phyloP scores from a whole-genome alignment of 2,797 vertebrate genomes.

The Numenius phaeopus region DNA sequence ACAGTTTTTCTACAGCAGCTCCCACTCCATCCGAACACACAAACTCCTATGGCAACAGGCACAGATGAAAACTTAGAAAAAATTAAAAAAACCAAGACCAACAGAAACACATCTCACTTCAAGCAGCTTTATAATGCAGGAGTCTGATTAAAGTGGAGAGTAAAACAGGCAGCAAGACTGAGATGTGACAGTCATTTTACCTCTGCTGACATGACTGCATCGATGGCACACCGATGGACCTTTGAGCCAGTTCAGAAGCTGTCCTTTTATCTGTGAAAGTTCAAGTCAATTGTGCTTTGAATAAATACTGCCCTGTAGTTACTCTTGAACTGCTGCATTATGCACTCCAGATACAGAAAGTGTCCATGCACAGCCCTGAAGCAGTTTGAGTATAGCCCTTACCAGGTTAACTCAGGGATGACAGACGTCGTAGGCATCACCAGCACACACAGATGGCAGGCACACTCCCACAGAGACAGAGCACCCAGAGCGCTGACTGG shows the following conservation, averaged over 20 bases:
- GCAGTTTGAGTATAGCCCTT: constrained; percentile 52
- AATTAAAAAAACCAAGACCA: background rate
- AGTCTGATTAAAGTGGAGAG: constrained; percentile 50
- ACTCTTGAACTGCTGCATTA: constrained; percentile 50
- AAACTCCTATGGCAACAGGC: constrained; percentile 51
- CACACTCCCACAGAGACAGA: constrained; percentile 43
- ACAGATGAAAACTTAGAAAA: constrained; percentile 36
- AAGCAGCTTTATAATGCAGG: constrained; percentile 60
- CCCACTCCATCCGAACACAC: background rate
- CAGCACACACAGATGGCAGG: constrained; percentile 45
- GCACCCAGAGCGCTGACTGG: background rate
- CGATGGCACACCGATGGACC: constrained; percentile 48
- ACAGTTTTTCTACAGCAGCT: constrained; percentile 20
- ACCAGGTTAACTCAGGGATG: constrained; percentile 12
- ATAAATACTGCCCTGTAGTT: constrained; percentile 50
- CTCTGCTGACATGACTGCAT: constrained; percentile 57
- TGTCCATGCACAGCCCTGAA: constrained; percentile 70
- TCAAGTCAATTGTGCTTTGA: constrained; percentile 70
- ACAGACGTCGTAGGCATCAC: background rate
- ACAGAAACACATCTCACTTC: constrained; percentile 28
- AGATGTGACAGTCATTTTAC: constrained; percentile 62
- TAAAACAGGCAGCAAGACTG: constrained; percentile 57
- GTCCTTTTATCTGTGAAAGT: constrained; percentile 61
- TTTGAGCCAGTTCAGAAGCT: constrained; percentile 60
- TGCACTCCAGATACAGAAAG: constrained; percentile 17